Evolutionary conservation across 2,797 vertebrate species (phyloP), one percentile per base, ranked within the genome.

Genomic region (Serranus cabrilla): DNA sequence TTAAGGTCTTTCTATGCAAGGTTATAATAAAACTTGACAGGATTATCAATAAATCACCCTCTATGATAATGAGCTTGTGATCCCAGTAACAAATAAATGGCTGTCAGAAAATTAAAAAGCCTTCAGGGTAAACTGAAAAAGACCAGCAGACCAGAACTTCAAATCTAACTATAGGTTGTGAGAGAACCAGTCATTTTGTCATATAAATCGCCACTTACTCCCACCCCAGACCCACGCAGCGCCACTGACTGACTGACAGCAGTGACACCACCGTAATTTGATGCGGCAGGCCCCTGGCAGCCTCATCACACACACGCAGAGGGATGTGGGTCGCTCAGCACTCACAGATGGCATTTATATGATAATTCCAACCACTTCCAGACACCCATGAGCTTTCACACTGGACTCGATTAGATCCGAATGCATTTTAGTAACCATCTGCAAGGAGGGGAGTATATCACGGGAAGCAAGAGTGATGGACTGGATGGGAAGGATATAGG

Each of bases 261-360:
- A 47, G 67, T 84, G 88, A 88, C 91, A 91, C 59, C 71, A 46
- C 74, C 49, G 73, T 92, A 92, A 93, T 93, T 91, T 87, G 85
- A 91, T 88, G 82, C 77, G 54, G 83, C 82, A 89, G 84, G 84
- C 76, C 81, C 73, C 66, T 91, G 92, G 88, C 87, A 93, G 90
- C 84, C 87, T 87, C 90, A 92, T 92, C 89, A 89, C 86, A 86
- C 56, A 80, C 65, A 74, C 64, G 40, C 82, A 84, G 76, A 72
- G 74, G 73, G 80, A 76, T 67, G 67, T 55, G 52, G 76, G 79
- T 87, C 52, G 68, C 88, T 82, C 79, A 64, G 81, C 81, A 76
- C 86, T 88, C 86, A 84, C 85, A 92, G 89, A 92, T 90, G 87
- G 90, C 87, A 92, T 94, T 91, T 91, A 91, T 91, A 92, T 92